Base-by-base conservation (phyloP, 2,888 invertebrate species). In the Cyaniris semiargus region DNA sequence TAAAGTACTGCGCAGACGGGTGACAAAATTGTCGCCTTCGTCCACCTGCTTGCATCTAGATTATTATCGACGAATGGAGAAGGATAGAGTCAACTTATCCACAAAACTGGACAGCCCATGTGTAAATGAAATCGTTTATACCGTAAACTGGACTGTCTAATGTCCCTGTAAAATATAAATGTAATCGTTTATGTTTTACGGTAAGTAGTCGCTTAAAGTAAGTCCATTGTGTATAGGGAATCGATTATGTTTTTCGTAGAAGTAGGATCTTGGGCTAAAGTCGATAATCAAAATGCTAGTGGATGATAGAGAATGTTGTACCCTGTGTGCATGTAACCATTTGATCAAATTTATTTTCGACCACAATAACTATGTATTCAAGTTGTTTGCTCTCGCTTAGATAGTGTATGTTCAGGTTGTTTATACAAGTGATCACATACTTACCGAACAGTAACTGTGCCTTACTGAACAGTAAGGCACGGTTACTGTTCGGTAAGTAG, bases 401-500 rank as follows among this genome's bases (percentile, higher is more conserved):
- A 56, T 34, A 3, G 48, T 34, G n/a, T 56, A 5, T 38, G 23
- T 23, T 71, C 23, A 38, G 58, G 56, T n/a, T 58, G 23, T 71
- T 76, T 76, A 56, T 23, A 15, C 58, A 71, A 56, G 56, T 44
- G 48, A 21, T 34, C 44, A 56, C 34, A 58, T 48, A 70, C 53
- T 27, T 1, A 66, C 66, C 15, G 66, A 7, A 13, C 23, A 3
- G 10, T 10, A 31, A n/a, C n/a, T n/a, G 70, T 21, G 56, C 53
- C 53, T 53, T 53, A 18, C 76, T 76, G 71, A 76, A 38, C 76
- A n/a, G n/a, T n/a, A n/a, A n/a, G n/a, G n/a, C n/a, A n/a, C n/a
- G n/a, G n/a, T n/a, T n/a, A n/a, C n/a, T n/a, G n/a, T n/a, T n/a
- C n/a, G n/a, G n/a, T n/a, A n/a, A n/a, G n/a, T n/a, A n/a, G 70